A percentile compares a stretch with the other conserved stretches of the same genome.
These are phyloP conservation scores for Erebia epiphron DNA, from an alignment of 2,888 invertebrate genomes.

Conservation along the genomic window DNA sequence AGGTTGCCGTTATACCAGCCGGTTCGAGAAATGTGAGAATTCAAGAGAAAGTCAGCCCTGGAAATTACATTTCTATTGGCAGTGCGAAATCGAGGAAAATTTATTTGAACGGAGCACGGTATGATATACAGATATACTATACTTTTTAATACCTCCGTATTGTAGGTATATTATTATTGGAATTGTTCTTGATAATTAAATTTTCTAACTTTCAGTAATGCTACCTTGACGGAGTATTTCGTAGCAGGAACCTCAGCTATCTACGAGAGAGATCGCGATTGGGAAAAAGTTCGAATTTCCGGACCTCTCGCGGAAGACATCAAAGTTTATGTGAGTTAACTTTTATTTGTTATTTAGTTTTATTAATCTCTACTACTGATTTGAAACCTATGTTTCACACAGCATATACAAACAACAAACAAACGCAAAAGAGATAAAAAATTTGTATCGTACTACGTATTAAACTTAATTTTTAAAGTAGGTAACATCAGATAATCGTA, in stretches of 20 bases:
- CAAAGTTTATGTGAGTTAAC: slow-evolving; percentile 87
- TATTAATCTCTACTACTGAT: too few species aligned
- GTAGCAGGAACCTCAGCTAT: slow-evolving; percentile 91
- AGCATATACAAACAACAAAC: too few species aligned
- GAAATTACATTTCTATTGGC: slow-evolving; percentile 91
- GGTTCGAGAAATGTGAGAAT: slow-evolving; percentile 91
- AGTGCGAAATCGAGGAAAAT: slow-evolving; percentile 86
- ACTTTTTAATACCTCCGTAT: slow-evolving; percentile 7
- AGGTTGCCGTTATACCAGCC: slow-evolving; percentile 89
- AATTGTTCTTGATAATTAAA: neutral
- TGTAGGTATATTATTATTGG: neutral
- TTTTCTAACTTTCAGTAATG: slow-evolving; percentile 75
- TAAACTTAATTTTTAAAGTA: too few species aligned
- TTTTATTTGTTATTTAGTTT: neutral
- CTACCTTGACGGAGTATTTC: slow-evolving; percentile 89
- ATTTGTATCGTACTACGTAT: too few species aligned
- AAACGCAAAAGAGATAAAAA: too few species aligned
- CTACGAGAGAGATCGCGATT: slow-evolving; percentile 90
- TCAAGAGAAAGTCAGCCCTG: slow-evolving; percentile 88
- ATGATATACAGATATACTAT: slow-evolving; percentile 44
- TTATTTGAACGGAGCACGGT: slow-evolving; percentile 91
- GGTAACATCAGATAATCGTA: too few species aligned
- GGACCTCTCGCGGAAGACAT: slow-evolving; percentile 92
- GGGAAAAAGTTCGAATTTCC: slow-evolving; percentile 91
- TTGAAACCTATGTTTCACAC: too few species aligned